These are phyloP conservation scores for Drosophila mimetica DNA, from an alignment of 2,888 invertebrate genomes.

Conservation along the genomic window DNA sequence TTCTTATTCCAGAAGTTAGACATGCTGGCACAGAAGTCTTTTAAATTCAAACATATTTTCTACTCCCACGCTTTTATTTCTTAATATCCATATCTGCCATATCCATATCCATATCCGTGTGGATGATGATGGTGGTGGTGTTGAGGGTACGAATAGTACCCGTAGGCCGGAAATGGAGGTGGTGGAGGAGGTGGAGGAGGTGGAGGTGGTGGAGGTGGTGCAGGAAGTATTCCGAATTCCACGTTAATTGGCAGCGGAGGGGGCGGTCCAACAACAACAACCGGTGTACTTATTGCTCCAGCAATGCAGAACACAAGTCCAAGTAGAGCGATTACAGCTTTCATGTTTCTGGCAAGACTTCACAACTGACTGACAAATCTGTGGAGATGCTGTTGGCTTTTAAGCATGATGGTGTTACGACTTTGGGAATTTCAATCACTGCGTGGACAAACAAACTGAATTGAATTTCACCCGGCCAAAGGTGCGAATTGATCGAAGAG, in stretches of 20 bases:
- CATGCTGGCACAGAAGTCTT: not conserved
- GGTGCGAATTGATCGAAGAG: constrained; percentile 21
- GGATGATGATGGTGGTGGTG: constrained; percentile 24
- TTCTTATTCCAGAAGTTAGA: not conserved
- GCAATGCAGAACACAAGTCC: constrained; percentile 19
- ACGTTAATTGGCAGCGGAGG: constrained; percentile 23
- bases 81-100: constrained; percentile 13
- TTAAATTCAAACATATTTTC: not conserved
- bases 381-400: constrained; percentile 9
- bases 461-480: constrained; percentile 25
- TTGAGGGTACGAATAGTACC: constrained; percentile 10
- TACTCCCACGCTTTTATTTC: not conserved
- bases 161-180: constrained; percentile 6
- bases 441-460: constrained; percentile 20
- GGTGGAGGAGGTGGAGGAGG: not conserved
- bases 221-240: constrained; percentile 18
- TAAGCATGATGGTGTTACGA: constrained; percentile 1
- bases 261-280: constrained; percentile 16
- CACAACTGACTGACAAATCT: constrained; percentile 9
- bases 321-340: constrained; percentile 23
- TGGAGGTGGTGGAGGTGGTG: constrained; percentile 4
- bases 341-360: constrained; percentile 31
- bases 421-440: constrained; percentile 18
- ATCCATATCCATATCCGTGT: constrained; percentile 18
- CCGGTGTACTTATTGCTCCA: constrained; percentile 7